These are phyloP conservation scores for Pterocles orientalis DNA, from an alignment of 2,113 vertebrate genomes.

Conservation along the genomic window DNA sequence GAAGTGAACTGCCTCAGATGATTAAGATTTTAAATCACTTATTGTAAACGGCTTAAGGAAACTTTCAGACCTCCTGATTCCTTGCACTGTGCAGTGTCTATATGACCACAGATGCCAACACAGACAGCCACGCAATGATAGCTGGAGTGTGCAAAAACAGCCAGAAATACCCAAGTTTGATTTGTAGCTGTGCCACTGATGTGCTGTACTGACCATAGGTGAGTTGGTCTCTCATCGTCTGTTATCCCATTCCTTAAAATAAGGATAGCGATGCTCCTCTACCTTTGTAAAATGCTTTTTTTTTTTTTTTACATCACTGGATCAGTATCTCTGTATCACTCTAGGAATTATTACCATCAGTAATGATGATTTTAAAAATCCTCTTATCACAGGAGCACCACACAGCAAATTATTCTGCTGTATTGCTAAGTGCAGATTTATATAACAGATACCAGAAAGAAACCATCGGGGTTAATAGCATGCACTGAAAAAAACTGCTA, in stretches of 20 bases:
- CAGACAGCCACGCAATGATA: neutral
- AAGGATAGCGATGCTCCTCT: neutral
- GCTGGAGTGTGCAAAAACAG: neutral
- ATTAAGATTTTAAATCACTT: conserved; percentile 68
- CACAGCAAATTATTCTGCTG: conserved; percentile 44
- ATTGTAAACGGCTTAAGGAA: conserved; percentile 54
- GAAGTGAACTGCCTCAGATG: conserved; percentile 55
- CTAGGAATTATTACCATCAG: conserved; percentile 24
- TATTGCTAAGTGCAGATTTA: conserved; percentile 41
- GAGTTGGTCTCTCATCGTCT: neutral
- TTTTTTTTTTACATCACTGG: neutral
- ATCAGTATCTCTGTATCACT: conserved; percentile 43
- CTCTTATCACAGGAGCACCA: conserved; percentile 40
- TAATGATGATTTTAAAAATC: conserved; percentile 49
- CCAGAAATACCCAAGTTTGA: neutral
- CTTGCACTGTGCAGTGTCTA: neutral
- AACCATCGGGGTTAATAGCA: conserved; percentile 16
- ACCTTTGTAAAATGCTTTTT: neutral
- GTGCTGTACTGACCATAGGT: neutral
- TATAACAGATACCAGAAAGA: conserved; percentile 18
- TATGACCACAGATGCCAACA: neutral
- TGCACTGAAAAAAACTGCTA: neutral
- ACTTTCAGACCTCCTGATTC: conserved; percentile 47
- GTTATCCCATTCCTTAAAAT: neutral
- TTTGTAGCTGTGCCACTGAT: neutral